Evolutionary conservation across 2,113 vertebrate genomes (phyloP).

Genomic region (Plecotus auritus): DNA sequence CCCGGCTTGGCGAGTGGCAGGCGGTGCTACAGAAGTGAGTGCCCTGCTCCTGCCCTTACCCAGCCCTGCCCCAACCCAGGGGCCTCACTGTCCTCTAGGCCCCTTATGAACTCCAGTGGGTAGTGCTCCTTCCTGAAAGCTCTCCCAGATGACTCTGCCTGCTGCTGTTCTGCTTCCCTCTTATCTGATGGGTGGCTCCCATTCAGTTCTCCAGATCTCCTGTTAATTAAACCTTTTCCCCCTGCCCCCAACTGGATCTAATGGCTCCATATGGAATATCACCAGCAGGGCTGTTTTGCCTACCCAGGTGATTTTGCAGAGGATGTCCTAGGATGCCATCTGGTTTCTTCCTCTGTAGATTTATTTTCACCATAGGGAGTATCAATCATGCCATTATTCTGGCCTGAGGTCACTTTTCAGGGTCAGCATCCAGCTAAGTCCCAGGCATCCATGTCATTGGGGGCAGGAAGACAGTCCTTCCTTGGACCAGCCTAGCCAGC

Average conservation of each 20-base stretch:
- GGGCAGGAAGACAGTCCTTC: neutral
- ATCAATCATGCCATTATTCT: neutral
- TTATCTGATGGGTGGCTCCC: neutral
- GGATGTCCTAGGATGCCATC: neutral
- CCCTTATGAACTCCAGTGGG: neutral
- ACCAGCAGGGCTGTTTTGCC: neutral
- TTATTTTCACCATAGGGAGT: neutral
- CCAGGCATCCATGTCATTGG: neutral
- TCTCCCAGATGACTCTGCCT: neutral
- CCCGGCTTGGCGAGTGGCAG: constrained; percentile 97
- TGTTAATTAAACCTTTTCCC: neutral
- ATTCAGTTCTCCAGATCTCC: neutral
- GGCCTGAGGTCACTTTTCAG: neutral
- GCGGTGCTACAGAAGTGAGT: constrained; percentile 97
- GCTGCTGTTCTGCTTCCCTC: neutral
- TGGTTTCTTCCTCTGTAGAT: constrained; percentile 12
- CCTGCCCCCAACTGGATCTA: neutral
- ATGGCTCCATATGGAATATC: neutral
- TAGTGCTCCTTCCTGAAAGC: neutral
- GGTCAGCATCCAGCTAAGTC: neutral
- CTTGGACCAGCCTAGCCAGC: neutral
- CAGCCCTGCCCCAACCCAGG: neutral
- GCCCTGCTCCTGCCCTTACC: neutral
- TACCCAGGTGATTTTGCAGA: neutral
- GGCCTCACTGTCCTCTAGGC: neutral